Base-by-base conservation (phyloP, 2,113 vertebrate genomes). In the Spilogale gracilis region DNA sequence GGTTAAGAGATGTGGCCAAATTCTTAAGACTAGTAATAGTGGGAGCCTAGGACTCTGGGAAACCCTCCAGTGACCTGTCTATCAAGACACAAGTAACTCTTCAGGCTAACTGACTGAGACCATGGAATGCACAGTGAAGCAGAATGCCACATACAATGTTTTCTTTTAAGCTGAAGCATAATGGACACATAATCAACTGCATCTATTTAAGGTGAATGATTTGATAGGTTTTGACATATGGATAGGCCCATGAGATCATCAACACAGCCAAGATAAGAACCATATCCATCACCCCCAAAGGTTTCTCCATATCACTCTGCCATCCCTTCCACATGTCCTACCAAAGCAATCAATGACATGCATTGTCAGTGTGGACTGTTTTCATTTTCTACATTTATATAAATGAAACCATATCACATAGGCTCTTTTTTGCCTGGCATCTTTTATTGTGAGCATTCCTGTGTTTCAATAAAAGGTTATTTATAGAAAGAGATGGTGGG, bases 41-140 rank as follows among this genome's bases (percentile, higher is more conserved):
- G 8, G 20, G 6, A 80, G n/a, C 2, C 23, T 1, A 3, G 12
- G 69, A 60, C 38, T n/a, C 23, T 38, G 21, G 52, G 17, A 48
- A 88, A 60, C 45, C 23, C 20, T 48, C n/a, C 13, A 80, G 25
- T 38, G 45, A n/a, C 8, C 3, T 82, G 45, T 69, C 45, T 58
- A 2, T 52, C 9, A 27, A 86, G n/a, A 38, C 3, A 17, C 5
- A 56, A 56, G 65, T 2, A 6, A 87, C 1, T 67, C 20, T 20
- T 54, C 38, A 83, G 16, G 21, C 38, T n/a, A 30, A 32, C 9
- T 9, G 7, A 86, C 18, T 25, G 20, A 88, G 13, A 32, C 43
- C 14, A 6, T 25, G 12, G 16, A 79, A 76, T 0, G 0, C 0
- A 30, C 61, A 63, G 1, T 58, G 43, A 25, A n/a, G 13, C 20